Conservation (phyloP, 53 echinoderm and acorn worm species). For the Temnopleurus reevesii region DNA sequence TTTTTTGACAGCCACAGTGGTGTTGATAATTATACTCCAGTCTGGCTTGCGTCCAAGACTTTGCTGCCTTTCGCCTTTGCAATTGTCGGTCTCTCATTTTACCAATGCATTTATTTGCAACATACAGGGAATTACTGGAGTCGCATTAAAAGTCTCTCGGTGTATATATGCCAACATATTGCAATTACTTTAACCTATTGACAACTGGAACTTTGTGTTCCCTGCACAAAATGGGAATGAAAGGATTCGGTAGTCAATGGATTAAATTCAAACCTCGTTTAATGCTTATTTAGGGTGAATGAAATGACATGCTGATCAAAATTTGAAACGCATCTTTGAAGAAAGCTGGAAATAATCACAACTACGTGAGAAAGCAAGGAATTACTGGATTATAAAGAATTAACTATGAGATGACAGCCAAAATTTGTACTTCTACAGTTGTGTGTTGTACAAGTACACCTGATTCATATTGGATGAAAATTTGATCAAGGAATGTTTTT, state of each 20-base stretch:
- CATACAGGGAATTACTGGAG: too few species aligned
- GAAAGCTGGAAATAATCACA: not conserved
- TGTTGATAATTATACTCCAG: too few species aligned
- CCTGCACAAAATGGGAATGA: not conserved
- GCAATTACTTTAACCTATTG: not conserved
- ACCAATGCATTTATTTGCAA: too few species aligned
- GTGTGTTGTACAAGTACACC: not conserved
- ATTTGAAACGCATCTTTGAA: not conserved
- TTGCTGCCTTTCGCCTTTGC: too few species aligned
- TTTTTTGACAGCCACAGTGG: too few species aligned
- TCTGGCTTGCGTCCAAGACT: too few species aligned
- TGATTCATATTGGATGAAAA: not conserved
- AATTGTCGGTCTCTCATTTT: too few species aligned
- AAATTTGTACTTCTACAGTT: not conserved
- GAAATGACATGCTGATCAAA: not conserved
- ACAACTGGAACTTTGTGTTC: too few species aligned
- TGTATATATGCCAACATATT: not conserved
- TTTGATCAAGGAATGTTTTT: not conserved
- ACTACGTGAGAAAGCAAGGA: not conserved
- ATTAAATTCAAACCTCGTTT: not conserved
- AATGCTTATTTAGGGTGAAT: not conserved
- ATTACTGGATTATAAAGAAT: not conserved
- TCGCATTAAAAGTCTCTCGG: not conserved
- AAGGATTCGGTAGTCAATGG: not conserved
- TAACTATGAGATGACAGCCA: not conserved